Conservation (phyloP, 2,113 vertebrate species). For the Campylorhamphus procurvoides region DNA sequence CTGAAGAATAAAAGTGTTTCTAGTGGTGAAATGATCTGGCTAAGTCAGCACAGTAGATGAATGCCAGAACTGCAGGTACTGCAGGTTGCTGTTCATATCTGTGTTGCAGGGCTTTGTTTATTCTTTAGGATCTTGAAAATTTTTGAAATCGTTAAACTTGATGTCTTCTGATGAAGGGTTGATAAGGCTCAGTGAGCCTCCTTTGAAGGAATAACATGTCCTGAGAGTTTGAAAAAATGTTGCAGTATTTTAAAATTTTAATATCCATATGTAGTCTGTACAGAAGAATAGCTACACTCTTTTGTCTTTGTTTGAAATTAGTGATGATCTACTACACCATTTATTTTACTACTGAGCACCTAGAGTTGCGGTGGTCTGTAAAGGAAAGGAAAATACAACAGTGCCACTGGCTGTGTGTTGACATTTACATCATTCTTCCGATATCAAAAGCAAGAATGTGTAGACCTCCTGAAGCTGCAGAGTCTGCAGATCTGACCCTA, state of each 20-base stretch:
- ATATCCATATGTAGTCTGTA: not conserved
- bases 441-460: not conserved
- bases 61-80: not conserved
- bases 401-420: not conserved
- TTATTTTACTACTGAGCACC: not conserved
- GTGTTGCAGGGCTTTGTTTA: not conserved
- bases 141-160: not conserved
- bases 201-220: not conserved
- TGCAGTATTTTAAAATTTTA: not conserved
- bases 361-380: not conserved
- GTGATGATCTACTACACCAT: not conserved
- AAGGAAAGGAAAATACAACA: not conserved
- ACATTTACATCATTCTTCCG: not conserved
- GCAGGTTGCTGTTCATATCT: not conserved
- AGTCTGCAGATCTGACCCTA: not conserved
- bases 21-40: not conserved
- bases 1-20: not conserved
- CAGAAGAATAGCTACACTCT: not conserved
- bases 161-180: not conserved
- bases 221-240: not conserved
- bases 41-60: not conserved
- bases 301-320: not conserved
- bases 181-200: not conserved
- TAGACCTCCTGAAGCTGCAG: not conserved
- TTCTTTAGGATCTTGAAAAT: not conserved